Evolutionary conservation across 2,888 invertebrate genomes (phyloP), one percentile per base, ranked within the genome.

Genomic region (Agrotis clavis): DNA sequence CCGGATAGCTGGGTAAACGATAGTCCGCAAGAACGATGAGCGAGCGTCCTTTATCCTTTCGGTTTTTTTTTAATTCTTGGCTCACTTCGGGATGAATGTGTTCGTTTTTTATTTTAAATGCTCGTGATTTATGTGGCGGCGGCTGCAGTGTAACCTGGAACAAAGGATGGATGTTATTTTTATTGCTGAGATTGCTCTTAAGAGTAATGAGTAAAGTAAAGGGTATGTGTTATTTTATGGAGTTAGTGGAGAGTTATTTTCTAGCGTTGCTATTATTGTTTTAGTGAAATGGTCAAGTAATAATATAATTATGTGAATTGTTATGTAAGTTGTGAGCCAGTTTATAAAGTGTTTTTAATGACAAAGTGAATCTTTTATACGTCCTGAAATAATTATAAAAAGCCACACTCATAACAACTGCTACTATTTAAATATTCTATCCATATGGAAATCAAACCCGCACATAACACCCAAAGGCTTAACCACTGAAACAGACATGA

Each of bases 1-100:
- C 84, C 82, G 82, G 81, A 79, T 81, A 77, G 71, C 86, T 82
- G 86, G 86, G 88, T 90, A 89, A 92, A 90, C 90, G 91, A 88
- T 90, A 86, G 86, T 81, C 86, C 82, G 84, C 74, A 86, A 88
- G 86, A 89, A 88, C 86, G 86, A 89, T 87, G 87, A 85, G 85
- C 83, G 79, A 62, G 74, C 79, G 85, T 88, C 88, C 54, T 73
- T 90, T 90, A 92, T 90, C 87, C 88, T 90, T 90, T 88, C 67
- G 19, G 90, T 90, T 85, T 85, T 92, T 90, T 89, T 90, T 91
- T 89, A 89, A 88, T 90, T 90, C 89, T 89, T 88, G 87, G 82
- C 83, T 88, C 89, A 84, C 83, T 87, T 83, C 82, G 74, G 82
- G 67, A 85, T 84, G 84, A 85, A 85, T 81, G 74, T 73, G 81